phyloP scores from a whole-genome alignment of 2,797 vertebrate species.

The Rhabdomys pumilio region DNA sequence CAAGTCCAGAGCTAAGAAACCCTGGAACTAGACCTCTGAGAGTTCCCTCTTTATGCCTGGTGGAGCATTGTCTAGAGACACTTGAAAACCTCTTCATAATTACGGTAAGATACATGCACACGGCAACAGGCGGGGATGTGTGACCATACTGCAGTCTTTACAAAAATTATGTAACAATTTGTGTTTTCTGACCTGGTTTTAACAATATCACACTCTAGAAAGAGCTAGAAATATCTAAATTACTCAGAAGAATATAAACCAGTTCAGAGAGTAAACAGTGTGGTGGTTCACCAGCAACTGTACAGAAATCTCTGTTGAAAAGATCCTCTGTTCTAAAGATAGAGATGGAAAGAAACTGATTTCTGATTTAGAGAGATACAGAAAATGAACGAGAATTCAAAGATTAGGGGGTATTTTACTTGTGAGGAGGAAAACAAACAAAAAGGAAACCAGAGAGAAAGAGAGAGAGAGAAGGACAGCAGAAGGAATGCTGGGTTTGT shows the following conservation, averaged over 20 bases:
- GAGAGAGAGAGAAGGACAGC: neutral
- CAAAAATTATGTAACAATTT: neutral
- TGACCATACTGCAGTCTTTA: neutral
- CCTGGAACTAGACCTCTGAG: neutral
- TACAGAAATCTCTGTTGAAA: conserved; percentile 19
- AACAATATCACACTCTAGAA: neutral
- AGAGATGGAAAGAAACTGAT: neutral
- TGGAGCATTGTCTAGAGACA: neutral
- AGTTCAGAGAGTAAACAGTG: neutral
- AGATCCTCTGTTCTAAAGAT: neutral
- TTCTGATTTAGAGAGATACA: neutral
- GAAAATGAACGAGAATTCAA: neutral
- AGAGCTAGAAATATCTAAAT: conserved; percentile 9
- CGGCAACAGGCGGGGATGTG: fast-evolving
- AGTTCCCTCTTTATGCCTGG: neutral
- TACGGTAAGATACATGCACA: neutral
- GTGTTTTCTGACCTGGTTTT: neutral
- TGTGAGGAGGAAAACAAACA: conserved; percentile 21
- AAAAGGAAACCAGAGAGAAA: neutral
- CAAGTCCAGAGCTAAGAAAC: neutral
- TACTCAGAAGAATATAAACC: neutral
- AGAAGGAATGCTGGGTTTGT: neutral
- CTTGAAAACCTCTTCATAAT: neutral
- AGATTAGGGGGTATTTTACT: neutral
- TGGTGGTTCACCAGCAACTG: neutral